Evolutionary conservation across 2,113 vertebrate species (phyloP).

Genomic region (Phalacrocorax brasilianus): DNA sequence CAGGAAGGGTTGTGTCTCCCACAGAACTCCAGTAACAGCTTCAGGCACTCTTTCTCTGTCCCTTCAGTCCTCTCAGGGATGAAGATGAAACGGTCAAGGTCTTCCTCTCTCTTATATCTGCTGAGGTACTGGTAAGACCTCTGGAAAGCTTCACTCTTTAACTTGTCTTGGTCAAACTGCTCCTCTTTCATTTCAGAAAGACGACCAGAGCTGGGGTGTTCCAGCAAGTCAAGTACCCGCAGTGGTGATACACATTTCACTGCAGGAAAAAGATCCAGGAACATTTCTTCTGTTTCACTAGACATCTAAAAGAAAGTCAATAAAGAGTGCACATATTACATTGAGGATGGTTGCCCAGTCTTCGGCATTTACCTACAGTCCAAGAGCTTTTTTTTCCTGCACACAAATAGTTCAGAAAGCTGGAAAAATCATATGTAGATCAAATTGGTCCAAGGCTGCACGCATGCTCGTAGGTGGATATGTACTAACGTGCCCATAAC

Average conservation of each 20-base stretch:
- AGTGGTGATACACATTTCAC: conserved; percentile 83
- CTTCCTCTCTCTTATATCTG: conserved; percentile 17
- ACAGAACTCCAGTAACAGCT: conserved; percentile 67
- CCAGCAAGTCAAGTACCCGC: conserved; percentile 73
- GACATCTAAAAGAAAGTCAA: not conserved
- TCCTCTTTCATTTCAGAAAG: conserved; percentile 52
- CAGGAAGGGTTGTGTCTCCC: conserved; percentile 76
- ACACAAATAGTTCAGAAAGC: not conserved
- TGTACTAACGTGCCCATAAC: not conserved
- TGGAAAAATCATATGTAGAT: not conserved
- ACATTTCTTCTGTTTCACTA: conserved; percentile 16
- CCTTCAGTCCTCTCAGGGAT: conserved; percentile 13
- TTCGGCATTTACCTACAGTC: not conserved
- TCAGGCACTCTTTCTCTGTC: conserved; percentile 65
- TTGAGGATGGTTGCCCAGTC: not conserved
- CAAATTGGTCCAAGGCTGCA: not conserved
- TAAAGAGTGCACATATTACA: not conserved
- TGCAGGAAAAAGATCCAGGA: conserved; percentile 82
- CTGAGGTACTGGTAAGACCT: conserved; percentile 79
- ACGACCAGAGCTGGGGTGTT: not conserved
- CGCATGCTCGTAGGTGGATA: not conserved
- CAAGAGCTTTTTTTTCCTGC: not conserved
- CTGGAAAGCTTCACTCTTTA: conserved; percentile 75
- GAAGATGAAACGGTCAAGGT: conserved; percentile 72
- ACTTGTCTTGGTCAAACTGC: conserved; percentile 72